phyloP scores from a whole-genome alignment of 2,888 invertebrate species.

The Hypena proboscidalis region DNA sequence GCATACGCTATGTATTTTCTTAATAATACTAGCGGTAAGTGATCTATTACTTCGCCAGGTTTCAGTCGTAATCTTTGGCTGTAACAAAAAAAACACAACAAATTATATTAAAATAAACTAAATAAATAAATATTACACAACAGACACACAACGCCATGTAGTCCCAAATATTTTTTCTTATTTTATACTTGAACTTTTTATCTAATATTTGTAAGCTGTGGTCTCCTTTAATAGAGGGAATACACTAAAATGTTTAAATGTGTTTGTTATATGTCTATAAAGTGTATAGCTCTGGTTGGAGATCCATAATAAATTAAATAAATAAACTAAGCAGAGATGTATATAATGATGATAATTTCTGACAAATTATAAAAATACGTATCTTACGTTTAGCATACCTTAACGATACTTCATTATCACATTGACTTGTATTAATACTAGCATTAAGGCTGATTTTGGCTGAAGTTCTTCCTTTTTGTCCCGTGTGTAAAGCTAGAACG shows the following conservation, averaged over 20 bases:
- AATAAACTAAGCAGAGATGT: too few relatives aligned
- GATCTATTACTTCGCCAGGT: slow-evolving; percentile 87
- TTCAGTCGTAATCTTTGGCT: slow-evolving; percentile 86
- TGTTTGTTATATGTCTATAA: too few relatives aligned
- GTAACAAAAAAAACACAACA: slow-evolving; percentile 45
- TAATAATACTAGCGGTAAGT: slow-evolving; percentile 90
- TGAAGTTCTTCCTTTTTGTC: slow-evolving; percentile 59
- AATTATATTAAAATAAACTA: background rate
- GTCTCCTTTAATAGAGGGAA: too few relatives aligned
- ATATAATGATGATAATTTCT: too few relatives aligned
- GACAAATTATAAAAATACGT: background rate
- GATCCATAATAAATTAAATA: too few relatives aligned
- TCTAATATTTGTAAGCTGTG: too few relatives aligned
- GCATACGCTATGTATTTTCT: slow-evolving; percentile 97
- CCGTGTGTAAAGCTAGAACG: slow-evolving; percentile 91
- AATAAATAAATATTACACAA: too few relatives aligned
- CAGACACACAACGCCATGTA: too few relatives aligned
- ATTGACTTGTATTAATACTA: slow-evolving; percentile 63
- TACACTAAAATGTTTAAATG: too few relatives aligned
- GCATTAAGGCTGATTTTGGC: slow-evolving; percentile 47
- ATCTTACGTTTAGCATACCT: slow-evolving; percentile 50
- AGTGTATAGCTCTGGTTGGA: too few relatives aligned
- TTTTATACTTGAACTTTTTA: too few relatives aligned
- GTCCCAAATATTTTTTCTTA: too few relatives aligned
- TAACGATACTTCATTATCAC: slow-evolving; percentile 60